Conservation (phyloP, 2,888 invertebrate genomes). For the Pammene aurita region DNA sequence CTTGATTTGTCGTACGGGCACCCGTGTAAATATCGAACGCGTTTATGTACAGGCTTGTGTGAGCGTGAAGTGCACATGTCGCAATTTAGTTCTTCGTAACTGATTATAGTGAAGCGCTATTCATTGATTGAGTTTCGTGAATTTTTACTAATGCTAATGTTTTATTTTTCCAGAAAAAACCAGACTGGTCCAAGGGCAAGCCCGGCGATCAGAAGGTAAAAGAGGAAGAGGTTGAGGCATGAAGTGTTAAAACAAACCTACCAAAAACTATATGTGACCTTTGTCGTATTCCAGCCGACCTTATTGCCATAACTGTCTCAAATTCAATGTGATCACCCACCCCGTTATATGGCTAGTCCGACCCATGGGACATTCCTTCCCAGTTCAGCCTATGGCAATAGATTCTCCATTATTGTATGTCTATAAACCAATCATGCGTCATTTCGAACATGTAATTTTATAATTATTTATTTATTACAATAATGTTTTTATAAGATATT, state of each 20-base stretch:
- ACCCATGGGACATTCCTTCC: constrained; percentile 44
- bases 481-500: constrained; percentile 77
- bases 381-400: constrained; percentile 49
- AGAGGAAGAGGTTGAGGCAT: constrained; percentile 92
- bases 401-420: constrained; percentile 62
- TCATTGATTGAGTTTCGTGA: constrained; percentile 39
- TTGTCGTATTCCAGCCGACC: constrained; percentile 64
- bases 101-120: constrained; percentile 47
- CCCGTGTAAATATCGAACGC: constrained; percentile 28
- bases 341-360: constrained; percentile 43
- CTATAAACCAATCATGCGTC: constrained; percentile 60
- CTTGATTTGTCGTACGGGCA: neutral
- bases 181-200: constrained; percentile 97
- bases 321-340: constrained; percentile 66
- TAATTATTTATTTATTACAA: constrained; percentile 76
- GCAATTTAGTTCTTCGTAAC: constrained; percentile 11
- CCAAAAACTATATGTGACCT: constrained; percentile 69
- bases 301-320: constrained; percentile 61
- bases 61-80: constrained; percentile 30
- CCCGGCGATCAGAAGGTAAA: constrained; percentile 95
- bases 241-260: constrained; percentile 77
- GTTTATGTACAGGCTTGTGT: constrained; percentile 42
- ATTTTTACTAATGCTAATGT: constrained; percentile 46
- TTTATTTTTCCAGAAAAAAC: constrained; percentile 91
- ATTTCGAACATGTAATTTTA: constrained; percentile 69